Conservation (phyloP, 2,113 vertebrate species). For the Megatriorchis doriae region DNA sequence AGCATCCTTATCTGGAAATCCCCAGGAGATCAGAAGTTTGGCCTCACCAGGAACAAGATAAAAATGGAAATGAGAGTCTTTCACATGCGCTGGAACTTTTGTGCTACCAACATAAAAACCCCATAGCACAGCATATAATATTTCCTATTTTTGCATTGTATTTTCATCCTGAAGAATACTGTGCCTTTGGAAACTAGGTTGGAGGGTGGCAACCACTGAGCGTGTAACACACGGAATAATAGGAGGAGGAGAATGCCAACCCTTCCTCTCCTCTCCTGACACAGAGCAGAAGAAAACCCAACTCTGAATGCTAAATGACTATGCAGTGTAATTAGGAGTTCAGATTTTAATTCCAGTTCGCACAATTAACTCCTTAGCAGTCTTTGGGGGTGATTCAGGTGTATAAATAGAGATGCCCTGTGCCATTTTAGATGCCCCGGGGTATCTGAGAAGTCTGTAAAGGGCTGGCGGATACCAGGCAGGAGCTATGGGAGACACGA, state of each 20-base stretch:
- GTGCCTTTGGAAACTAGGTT: neutral
- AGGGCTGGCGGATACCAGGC: neutral
- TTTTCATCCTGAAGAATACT: neutral
- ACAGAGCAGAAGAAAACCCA: neutral
- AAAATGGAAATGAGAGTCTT: neutral
- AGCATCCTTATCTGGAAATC: neutral
- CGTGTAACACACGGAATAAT: neutral
- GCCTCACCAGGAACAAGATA: neutral
- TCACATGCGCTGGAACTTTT: neutral
- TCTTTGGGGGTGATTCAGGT: neutral
- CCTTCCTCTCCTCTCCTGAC: neutral
- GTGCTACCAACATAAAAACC: neutral
- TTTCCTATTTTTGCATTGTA: neutral
- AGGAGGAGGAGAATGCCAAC: neutral
- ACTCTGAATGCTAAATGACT: neutral
- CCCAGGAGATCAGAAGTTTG: neutral
- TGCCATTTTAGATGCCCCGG: neutral
- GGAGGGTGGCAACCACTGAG: neutral
- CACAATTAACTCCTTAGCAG: neutral
- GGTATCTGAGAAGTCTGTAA: neutral
- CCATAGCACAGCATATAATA: fast-evolving
- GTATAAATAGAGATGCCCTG: neutral
- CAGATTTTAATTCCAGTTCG: neutral
- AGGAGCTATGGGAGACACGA: neutral
- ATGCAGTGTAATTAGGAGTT: neutral